phyloP scores from a whole-genome alignment of 2,113 vertebrate species.

The Passer domesticus region DNA sequence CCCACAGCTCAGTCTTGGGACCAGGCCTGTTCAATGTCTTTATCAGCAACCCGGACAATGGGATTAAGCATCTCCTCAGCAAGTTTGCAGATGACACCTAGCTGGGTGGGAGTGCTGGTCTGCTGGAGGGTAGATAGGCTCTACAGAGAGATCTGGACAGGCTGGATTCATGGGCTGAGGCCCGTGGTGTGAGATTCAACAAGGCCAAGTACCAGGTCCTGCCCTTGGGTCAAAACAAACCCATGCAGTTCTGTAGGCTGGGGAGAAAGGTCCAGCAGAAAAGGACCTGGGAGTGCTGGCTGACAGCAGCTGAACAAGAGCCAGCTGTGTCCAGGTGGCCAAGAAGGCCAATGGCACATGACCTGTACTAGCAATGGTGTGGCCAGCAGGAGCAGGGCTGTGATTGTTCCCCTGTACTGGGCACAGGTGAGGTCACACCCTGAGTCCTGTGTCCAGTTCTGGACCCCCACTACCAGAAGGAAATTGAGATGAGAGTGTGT shows the following conservation, averaged over 20 bases:
- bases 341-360: not conserved
- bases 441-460: not conserved
- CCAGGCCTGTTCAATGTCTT: not conserved
- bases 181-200: not conserved
- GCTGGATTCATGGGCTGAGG: fast-evolving
- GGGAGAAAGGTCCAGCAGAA: not conserved
- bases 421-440: not conserved
- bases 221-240: not conserved
- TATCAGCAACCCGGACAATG: not conserved
- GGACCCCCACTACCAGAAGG: not conserved
- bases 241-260: not conserved
- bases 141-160: not conserved
- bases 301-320: not conserved
- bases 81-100: no score
- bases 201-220: not conserved
- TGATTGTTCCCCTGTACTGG: fast-evolving
- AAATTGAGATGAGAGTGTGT: no score
- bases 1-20: not conserved
- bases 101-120: not conserved
- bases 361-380: not conserved
- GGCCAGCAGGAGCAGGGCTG: not conserved
- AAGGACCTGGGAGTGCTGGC: not conserved
- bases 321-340: not conserved
- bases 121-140: not conserved
- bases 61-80: not conserved